Conservation (phyloP, 2,888 invertebrate genomes). For the Hirtodrosophila duncani region DNA sequence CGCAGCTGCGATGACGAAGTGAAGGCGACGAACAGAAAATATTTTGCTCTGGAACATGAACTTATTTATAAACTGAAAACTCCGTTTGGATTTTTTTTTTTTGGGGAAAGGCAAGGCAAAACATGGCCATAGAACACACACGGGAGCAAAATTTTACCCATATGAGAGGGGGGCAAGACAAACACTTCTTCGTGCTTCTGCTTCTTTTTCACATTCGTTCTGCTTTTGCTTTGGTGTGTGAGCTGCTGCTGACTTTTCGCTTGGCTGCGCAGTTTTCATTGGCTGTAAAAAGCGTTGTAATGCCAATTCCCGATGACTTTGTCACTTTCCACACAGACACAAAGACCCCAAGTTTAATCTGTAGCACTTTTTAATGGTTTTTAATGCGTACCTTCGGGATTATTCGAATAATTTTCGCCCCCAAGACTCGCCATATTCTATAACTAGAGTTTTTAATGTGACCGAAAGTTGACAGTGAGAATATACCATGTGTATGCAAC, state of each 20-base stretch:
- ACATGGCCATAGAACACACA: constrained; percentile 55
- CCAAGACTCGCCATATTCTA: constrained; percentile 79
- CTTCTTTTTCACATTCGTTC: constrained; percentile 58
- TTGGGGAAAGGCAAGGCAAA: constrained; percentile 31
- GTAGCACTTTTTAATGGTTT: constrained; percentile 32
- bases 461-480: no score
- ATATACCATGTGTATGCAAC: no score
- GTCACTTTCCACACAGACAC: constrained; percentile 38
- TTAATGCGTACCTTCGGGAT: constrained; percentile 77
- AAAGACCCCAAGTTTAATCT: constrained; percentile 24
- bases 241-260: constrained; percentile 67
- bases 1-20: constrained; percentile 62
- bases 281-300: constrained; percentile 33
- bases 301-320: constrained; percentile 13
- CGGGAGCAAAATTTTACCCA: constrained; percentile 65
- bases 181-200: constrained; percentile 62
- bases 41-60: constrained; percentile 64
- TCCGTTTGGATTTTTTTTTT: constrained; percentile 59
- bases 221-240: constrained; percentile 56
- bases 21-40: constrained; percentile 41
- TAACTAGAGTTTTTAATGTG: no score
- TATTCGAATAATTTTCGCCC: constrained; percentile 78
- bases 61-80: constrained; percentile 75
- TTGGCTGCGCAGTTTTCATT: constrained; percentile 45
- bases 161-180: constrained; percentile 58